Conservation (phyloP, 2,888 invertebrate species). For the Orthonychiurus folsomi region DNA sequence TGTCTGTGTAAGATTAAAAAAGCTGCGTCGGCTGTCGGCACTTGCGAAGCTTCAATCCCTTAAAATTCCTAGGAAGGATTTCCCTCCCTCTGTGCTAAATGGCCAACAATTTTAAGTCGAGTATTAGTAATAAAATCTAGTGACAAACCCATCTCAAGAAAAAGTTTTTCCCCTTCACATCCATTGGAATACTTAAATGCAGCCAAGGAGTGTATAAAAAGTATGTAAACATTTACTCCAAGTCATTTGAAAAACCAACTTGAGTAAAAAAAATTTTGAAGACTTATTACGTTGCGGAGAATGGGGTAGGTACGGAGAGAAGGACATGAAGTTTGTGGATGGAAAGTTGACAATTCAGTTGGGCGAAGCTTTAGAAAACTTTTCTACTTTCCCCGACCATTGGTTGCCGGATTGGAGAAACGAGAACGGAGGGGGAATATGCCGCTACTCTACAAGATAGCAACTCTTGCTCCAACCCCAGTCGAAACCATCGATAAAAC, state of each 20-base stretch:
- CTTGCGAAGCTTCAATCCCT: no score
- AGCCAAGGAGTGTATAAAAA: neutral
- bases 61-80: no score
- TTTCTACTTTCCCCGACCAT: neutral
- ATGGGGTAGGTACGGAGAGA: neutral
- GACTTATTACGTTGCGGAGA: neutral
- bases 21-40: no score
- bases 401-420: no score
- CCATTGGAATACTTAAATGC: neutral
- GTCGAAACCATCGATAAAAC: neutral
- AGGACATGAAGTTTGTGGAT: neutral
- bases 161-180: neutral
- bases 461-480: no score
- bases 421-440: no score
- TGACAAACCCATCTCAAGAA: neutral
- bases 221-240: neutral
- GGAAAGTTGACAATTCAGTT: neutral
- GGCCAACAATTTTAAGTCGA: neutral
- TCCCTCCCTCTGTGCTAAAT: no score
- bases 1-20: no score
- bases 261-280: neutral
- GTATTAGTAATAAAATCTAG: neutral
- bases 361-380: neutral
- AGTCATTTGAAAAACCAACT: neutral
- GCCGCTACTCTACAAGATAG: no score